These are phyloP conservation scores for Sternotherus odoratus DNA, from an alignment of 2,797 vertebrate genomes.

Conservation along the genomic window DNA sequence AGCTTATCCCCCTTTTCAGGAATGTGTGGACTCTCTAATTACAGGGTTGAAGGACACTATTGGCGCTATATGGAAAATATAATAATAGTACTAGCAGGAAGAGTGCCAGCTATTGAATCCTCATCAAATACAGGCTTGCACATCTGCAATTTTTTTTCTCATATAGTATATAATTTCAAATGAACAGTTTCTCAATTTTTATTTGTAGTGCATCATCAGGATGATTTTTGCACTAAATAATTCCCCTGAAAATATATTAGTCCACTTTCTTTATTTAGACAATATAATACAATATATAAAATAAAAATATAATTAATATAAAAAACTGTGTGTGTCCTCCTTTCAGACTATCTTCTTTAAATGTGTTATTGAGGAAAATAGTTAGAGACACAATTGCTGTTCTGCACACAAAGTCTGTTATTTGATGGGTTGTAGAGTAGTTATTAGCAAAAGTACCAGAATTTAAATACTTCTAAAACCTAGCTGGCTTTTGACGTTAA, in stretches of 20 bases:
- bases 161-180: neutral
- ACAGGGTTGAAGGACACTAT: neutral
- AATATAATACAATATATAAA: neutral
- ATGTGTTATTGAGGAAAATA: neutral
- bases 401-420: neutral
- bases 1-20: neutral
- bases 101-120: neutral
- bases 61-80: neutral
- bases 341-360: neutral
- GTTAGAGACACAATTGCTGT: neutral
- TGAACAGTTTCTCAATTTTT: neutral
- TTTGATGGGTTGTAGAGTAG: neutral
- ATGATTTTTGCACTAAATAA: neutral
- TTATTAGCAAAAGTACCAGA: neutral
- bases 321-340: neutral
- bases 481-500: neutral
- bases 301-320: neutral
- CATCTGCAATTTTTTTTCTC: neutral
- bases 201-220: neutral
- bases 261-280: neutral
- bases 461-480: neutral
- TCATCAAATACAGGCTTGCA: fast-evolving
- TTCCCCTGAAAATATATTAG: neutral
- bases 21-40: neutral
- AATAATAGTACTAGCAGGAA: neutral